Base-by-base conservation (phyloP, 2,888 invertebrate species). In the Marronus borbonicus region DNA sequence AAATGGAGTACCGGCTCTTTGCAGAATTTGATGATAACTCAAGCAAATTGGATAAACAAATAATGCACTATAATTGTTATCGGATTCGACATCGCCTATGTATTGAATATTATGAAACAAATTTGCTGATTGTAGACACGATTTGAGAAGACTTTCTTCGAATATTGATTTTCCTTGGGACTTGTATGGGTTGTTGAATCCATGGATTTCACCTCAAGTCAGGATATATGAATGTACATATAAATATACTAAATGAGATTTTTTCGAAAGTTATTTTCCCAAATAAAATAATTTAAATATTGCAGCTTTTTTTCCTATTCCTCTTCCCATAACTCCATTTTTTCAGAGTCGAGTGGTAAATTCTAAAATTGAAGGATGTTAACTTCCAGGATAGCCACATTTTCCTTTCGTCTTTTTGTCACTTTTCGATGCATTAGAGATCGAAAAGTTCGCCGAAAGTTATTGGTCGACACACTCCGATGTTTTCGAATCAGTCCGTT, bases 401-500 rank as follows among this genome's bases (percentile, higher is more conserved):
- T 72, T 72, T 60, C 60, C 72, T 72, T 72, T 60, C 72, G 31
- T 39, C 72, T 72, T 72, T 72, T 72, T 72, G 72, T 60, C 60
- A 72, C 72, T 72, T 72, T 72, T 44, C 72, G 72, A 60, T 72
- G 72, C 72, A 72, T 72, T 60, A 44, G 72, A 72, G 72, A 72
- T 72, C 58, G 72, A 72, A 72, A 72, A 72, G 72, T 72, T 60
- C 72, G 58, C 60, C 72, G 72, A 60, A 60, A 72, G 72, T 72
- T 72, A 72, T 72, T 72, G 72, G 72, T 72, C 72, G 72, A 44
- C 72, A 72, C 72, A 72, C 72, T 76, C 76, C 64, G 50, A 70
- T 72, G 60, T 77, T 79, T 76, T 79, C 72, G 64, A 58, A 68
- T 79, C 76, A 74, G 64, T 76, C 66, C 79, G 77, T 82, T 80